phyloP scores from a whole-genome alignment of 2,888 invertebrate genomes.

The Chydorus sphaericus region DNA sequence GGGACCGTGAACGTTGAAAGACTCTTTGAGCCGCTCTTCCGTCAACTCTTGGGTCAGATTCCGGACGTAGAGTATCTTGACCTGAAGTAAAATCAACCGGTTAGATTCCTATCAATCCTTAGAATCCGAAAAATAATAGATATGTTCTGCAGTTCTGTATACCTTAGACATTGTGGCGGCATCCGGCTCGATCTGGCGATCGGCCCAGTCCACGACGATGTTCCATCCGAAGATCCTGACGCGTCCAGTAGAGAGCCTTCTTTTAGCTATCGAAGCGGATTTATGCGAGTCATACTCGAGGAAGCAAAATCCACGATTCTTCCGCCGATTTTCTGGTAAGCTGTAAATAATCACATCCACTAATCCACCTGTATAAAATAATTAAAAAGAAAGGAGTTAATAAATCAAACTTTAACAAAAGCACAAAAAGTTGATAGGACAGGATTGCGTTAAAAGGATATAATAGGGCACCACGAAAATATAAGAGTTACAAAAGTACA shows the following conservation, averaged over 20 bases:
- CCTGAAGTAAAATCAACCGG: no score
- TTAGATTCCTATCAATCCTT: no score
- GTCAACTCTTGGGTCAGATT: conserved; percentile 94
- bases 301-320: conserved; percentile 99
- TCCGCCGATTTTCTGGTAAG: conserved; percentile 97
- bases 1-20: conserved; percentile 85
- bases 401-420: background rate
- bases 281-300: conserved; percentile 99
- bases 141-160: no score
- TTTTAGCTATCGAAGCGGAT: conserved; percentile 92
- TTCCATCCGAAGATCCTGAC: conserved; percentile 98
- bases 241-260: conserved; percentile 82
- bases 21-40: conserved; percentile 89
- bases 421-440: background rate
- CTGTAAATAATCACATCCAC: conserved; percentile 98
- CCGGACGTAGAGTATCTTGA: conserved; percentile 94
- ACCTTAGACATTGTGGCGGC: conserved; percentile 98
- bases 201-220: conserved; percentile 99
- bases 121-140: no score
- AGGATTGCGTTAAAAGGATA: no score
- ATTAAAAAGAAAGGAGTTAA: background rate
- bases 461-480: background rate
- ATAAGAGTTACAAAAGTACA: background rate
- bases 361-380: conserved; percentile 69
- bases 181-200: conserved; percentile 98